Evolutionary conservation across 2,113 vertebrate species (phyloP), one percentile per base, ranked within the genome.

Genomic region (Forbesichthys papilliferus): DNA sequence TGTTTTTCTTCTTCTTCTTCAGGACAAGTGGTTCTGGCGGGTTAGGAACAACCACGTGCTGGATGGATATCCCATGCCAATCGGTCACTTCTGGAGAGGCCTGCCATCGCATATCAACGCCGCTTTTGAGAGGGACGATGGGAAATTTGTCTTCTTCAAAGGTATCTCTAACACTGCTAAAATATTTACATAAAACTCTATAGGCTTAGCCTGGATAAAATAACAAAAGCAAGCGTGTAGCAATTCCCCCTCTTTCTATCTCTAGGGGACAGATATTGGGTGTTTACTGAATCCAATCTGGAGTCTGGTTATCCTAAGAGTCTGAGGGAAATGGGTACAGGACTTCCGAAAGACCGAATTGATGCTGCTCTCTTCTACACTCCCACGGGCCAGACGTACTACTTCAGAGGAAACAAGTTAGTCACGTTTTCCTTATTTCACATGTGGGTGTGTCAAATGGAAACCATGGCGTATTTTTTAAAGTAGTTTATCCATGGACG

Each of bases 71-170:
- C 96, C 96, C 0, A 91, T 97, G 91, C 95, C 95, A 5, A 96
- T 96, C 3, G 96, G 95, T 42, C 95, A 97, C 49, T 96, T 97
- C 79, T 97, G 94, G 94, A 93, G 93, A 20, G 96, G 95, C 2
- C 74, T 97, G 54, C 94, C 96, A 0, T 74, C 87, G 1, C 89
- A 92, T 5, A 80, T 97, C 66, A 93, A 92, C 68, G 77, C 95
- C 4, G 96, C 94, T 54, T 97, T 95, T 46, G 96, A 97, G 87
- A 92, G 95, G 56, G 95, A 96, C 66, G 95, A 97, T 67, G 96
- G 95, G 13, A 95, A 95, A 77, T 97, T 97, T 81, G 94, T 93
- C 58, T 97, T 97, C 83, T 97, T 97, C 78, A 97, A 96, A 94
- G 96, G 96, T 94, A 83, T 62, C 48, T 36, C 33, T 59, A 8